These are phyloP conservation scores for Morone saxatilis DNA, from an alignment of 2,113 vertebrate species.

Conservation along the genomic window DNA sequence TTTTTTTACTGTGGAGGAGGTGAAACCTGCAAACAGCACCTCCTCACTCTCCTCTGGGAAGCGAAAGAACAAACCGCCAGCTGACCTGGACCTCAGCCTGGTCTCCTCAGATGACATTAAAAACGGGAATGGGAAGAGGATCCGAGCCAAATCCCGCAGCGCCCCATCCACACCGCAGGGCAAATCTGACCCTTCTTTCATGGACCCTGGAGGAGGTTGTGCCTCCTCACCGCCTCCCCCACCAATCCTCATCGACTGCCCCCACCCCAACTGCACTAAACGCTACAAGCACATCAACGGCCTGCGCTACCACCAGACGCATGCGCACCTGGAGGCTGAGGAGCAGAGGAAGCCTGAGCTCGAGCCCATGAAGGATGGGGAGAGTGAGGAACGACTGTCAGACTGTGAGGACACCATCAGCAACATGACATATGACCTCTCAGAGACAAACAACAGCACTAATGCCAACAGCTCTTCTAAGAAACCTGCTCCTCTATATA, in stretches of 20 bases:
- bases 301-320: constrained; percentile 97
- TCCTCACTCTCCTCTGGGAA: constrained; percentile 89
- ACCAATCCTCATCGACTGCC: constrained; percentile 97
- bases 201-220: constrained; percentile 91
- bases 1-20: constrained; percentile 93
- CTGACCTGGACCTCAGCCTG: constrained; percentile 93
- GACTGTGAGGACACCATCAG: constrained; percentile 93
- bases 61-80: constrained; percentile 93
- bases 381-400: constrained; percentile 94
- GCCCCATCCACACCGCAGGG: constrained; percentile 96
- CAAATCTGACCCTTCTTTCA: constrained; percentile 91
- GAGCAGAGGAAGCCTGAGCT: constrained; percentile 91
- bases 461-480: constrained; percentile 81
- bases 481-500: constrained; percentile 88
- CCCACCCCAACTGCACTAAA: constrained; percentile 99
- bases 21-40: constrained; percentile 86
- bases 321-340: constrained; percentile 95
- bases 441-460: constrained; percentile 85
- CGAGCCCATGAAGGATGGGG: constrained; percentile 85
- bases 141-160: constrained; percentile 95
- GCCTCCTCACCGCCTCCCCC: constrained; percentile 89
- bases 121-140: constrained; percentile 92
- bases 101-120: constrained; percentile 90
- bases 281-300: constrained; percentile 99
- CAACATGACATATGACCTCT: constrained; percentile 89